Evolutionary conservation across 1,140 invertebrate species (phyloP), one percentile per base, ranked within the genome.

Genomic region (Tigriopus japonicus): DNA sequence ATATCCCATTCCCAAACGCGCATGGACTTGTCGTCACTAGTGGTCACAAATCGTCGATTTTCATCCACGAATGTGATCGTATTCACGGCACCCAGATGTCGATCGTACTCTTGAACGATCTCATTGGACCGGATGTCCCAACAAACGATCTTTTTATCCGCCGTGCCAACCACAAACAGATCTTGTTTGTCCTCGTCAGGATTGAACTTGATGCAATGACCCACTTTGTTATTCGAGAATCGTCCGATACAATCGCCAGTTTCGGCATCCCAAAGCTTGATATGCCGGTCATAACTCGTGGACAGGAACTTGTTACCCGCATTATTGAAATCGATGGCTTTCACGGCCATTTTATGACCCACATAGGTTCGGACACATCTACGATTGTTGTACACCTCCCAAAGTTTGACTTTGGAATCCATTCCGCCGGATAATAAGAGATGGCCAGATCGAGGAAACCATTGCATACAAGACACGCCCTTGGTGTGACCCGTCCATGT

Each of bases 1-100:
- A 98, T 96, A 71, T 98, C 93, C 94, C 95, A 99, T 79, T 99
- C 96, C 96, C 96, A 99, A 58, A 99, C 94, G 56, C 96, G 75
- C 63, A 99, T 75, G 73, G 90, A 95, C 74, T 99, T 99, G 70
- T 99, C 96, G 72, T 99, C 96, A 0, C 94, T 98, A 0, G 95
- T 98, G 13, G 91, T 92, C 0, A 98, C 93, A 76, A 98, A 98
- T 68, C 94, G 74, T 56, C 94, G 75, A 74, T 98, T 97, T 67
- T 97, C 91, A 75, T 99, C 96, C 14, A 99, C 92, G 75, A 99
- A 98, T 5, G 94, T 98, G 63, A 99, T 97, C 0, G 91, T 87
- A 72, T 98, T 99, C 0, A 99, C 93, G 17, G 95, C 91, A 17
- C 94, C 95, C 56, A 99, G 79, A 80, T 99, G 96, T 7, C 96